Base-by-base conservation (phyloP, 2,888 invertebrate genomes). In the Saturnia pavonia region DNA sequence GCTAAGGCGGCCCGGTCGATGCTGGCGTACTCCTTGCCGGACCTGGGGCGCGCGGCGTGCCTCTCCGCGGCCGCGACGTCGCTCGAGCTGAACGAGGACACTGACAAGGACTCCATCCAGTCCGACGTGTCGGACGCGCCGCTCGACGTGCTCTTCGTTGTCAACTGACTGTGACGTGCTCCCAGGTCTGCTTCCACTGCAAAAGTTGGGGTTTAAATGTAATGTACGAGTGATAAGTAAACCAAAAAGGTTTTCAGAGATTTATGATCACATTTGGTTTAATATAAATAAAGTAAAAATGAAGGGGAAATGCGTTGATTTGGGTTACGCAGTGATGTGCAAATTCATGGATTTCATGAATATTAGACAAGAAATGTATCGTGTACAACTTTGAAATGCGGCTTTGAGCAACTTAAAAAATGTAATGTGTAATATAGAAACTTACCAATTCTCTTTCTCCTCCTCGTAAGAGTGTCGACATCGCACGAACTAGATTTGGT, bases 51-150 rank as follows among this genome's bases (percentile, higher is more conserved):
- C 0, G 92, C 82, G 42, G 83, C 82, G 82, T 91, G 91, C 0
- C 91, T 78, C 77, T 95, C 95, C 66, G 95, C 94, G 68, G 95
- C 94, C 25, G 94, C 91, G 40, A 92, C 95, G 80, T 96, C 96
- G 71, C 95, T 95, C 8, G 96, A 96, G 75, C 96, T 95, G 81
- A 96, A 94, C 0, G 96, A 96, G 2, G 96, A 96, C 27, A 96
- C 93, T 0, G 96, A 96, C 40, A 96, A 90, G 0, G 96, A 96
- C 85, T 96, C 96, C 87, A 96, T 96, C 88, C 96, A 96, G 91
- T 96, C 96, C 0, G 96, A 96, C 84, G 96, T 96, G 84, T 96
- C 96, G 8, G 96, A 96, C 1, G 96, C 96, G 7, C 96, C 96
- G 79, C 96, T 96, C 71, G 96, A 96, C 0, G 95, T 95, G 78